Evolutionary conservation across 2,888 invertebrate genomes (phyloP), one percentile per base, ranked within the genome.

Genomic region (Boloria selene): DNA sequence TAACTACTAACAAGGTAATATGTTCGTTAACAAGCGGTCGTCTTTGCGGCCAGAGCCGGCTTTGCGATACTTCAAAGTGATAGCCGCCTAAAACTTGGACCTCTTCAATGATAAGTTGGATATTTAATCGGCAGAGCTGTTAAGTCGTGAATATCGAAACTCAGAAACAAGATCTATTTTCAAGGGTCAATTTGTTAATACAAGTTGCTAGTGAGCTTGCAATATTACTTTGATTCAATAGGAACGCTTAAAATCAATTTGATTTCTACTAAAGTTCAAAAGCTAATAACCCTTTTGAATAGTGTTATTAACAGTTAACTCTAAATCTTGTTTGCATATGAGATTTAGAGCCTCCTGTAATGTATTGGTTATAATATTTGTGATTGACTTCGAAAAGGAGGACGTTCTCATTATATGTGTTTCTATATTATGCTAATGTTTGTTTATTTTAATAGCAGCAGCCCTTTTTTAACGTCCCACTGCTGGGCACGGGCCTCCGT

Each of bases 1-100:
- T 75, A 77, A 77, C 77, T 79, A 67, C 71, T 75, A 81, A 79
- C 77, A 72, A 72, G 74, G 76, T 61, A 63, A 65, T 70, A 70
- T 56, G 58, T 64, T 65, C 68, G 61, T 63, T 65, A 68, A 68
- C 68, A 68, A 65, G 70, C 56, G 63, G 51, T 65, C 65, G 58
- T 38, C 54, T 53, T 62, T 64, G 76, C 71, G 73, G 77, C 70
- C 65, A 56, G n/a, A n/a, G 70, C 69, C 72, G 69, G 71, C 71
- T 68, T 67, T 56, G 65, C 62, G 65, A 73, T 71, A 70, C 71
- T 74, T 71, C 63, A 71, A 70, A 73, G 70, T 66, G 68, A 73
- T 70, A 67, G 67, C 70, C 70, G 70, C 68, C 69, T 72, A 62
- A 69, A 72, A 71, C 68, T 71, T 71, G 49, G 54, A 61, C 65